phyloP scores from a whole-genome alignment of 1,140 invertebrate species.

The Acromyrmex heyeri region DNA sequence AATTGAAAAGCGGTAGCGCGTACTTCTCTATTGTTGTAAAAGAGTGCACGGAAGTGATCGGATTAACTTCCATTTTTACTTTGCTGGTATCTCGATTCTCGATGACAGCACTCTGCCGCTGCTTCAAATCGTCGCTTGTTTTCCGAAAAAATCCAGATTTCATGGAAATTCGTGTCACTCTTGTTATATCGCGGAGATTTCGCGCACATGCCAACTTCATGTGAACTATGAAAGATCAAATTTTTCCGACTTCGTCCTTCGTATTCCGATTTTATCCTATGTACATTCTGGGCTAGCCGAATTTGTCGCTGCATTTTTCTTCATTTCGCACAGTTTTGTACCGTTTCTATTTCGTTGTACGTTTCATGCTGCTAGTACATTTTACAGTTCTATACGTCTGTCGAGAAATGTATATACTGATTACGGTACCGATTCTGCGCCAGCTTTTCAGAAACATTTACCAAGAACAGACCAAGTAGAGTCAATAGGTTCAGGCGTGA shows the following conservation, averaged over 20 bases:
- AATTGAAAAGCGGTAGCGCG: constrained; percentile 38
- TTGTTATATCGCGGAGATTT: constrained; percentile 43
- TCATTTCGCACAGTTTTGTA: constrained; percentile 33
- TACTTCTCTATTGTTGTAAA: constrained; percentile 33
- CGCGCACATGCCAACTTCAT: constrained; percentile 43
- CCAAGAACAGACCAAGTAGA: constrained; percentile 29
- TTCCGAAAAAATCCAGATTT: constrained; percentile 53
- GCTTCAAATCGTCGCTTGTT: constrained; percentile 53
- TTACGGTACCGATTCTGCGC: constrained; percentile 6
- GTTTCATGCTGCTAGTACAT: not conserved
- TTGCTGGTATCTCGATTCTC: constrained; percentile 38
- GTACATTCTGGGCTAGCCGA: not conserved
- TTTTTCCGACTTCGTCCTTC: constrained; percentile 47
- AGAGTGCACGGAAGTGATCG: constrained; percentile 28
- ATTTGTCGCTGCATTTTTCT: constrained; percentile 42
- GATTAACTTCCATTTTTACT: constrained; percentile 46
- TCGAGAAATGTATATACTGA: not conserved
- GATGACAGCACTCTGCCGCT: constrained; percentile 42
- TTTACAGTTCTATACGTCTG: constrained; percentile 5
- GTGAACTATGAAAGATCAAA: constrained; percentile 47
- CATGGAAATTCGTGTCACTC: constrained; percentile 51
- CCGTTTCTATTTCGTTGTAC: constrained; percentile 4
- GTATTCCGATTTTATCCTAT: constrained; percentile 31
- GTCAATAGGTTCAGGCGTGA: constrained; percentile 55
- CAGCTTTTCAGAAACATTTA: constrained; percentile 44